These are phyloP conservation scores for Diglossa cyanea DNA, from an alignment of 2,797 vertebrate genomes.

Conservation along the genomic window DNA sequence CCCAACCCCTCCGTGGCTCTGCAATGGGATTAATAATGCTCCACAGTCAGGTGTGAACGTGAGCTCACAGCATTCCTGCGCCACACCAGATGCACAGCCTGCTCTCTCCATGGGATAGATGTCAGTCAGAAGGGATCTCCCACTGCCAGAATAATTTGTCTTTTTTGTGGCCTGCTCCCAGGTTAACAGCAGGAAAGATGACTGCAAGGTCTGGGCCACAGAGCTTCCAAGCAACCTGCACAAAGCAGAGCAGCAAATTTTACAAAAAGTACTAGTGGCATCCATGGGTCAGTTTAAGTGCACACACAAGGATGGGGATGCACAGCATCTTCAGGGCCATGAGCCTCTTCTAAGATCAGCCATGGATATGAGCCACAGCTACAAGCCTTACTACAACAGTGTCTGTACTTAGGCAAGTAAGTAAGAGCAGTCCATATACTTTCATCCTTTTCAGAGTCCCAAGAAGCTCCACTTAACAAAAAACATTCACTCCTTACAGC, in stretches of 20 bases:
- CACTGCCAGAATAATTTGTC: slow-evolving; percentile 18
- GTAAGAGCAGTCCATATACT: not conserved
- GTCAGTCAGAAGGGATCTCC: not conserved
- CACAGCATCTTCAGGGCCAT: not conserved
- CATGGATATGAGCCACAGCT: not conserved
- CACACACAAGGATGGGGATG: not conserved
- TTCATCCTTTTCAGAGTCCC: not conserved
- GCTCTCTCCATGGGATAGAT: not conserved
- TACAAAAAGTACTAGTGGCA: not conserved
- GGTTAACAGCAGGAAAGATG: not conserved
- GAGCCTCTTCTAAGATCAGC: not conserved
- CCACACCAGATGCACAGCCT: not conserved
- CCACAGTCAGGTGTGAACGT: rapidly evolving
- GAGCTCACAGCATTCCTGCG: not conserved
- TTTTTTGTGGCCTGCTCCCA: not conserved
- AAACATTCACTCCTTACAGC: not conserved
- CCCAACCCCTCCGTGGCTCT: not conserved
- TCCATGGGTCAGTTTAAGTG: not conserved
- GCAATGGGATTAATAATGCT: not conserved
- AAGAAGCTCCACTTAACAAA: not conserved
- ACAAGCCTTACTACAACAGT: not conserved
- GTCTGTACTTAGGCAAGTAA: not conserved
- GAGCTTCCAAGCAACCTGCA: not conserved
- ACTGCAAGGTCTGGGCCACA: not conserved
- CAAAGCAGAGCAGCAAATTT: not conserved